These are phyloP conservation scores for Calameuta idolon DNA, from an alignment of 2,888 invertebrate species.

Conservation along the genomic window DNA sequence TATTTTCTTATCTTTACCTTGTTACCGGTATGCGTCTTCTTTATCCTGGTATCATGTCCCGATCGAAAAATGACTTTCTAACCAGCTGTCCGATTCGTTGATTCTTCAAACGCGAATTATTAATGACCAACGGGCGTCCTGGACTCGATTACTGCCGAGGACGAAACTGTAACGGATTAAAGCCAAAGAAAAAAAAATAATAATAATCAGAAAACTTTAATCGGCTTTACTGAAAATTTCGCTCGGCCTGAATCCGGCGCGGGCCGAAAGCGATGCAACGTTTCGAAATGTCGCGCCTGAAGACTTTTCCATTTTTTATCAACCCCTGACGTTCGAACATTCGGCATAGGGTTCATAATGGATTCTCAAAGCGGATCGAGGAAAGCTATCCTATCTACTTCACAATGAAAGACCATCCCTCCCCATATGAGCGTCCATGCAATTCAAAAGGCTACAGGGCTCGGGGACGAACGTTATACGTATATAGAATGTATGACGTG, in stretches of 20 bases:
- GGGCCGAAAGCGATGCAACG: neutral
- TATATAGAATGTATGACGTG: neutral
- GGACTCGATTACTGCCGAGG: neutral
- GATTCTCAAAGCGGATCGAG: neutral
- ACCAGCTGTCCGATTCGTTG: neutral
- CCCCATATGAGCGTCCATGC: neutral
- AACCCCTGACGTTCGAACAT: neutral
- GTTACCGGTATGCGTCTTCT: neutral
- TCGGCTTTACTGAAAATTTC: neutral
- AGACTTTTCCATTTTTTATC: neutral
- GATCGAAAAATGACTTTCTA: neutral
- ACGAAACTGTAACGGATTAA: neutral
- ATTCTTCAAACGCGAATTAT: neutral
- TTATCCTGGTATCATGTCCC: constrained; percentile 5
- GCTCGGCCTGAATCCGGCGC: neutral
- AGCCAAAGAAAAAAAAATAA: neutral
- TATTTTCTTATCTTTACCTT: neutral
- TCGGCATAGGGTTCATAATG: neutral
- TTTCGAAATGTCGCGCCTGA: neutral
- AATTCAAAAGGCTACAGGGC: neutral
- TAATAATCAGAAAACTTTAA: neutral
- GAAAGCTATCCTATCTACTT: neutral
- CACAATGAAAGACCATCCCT: neutral
- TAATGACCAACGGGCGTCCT: neutral
- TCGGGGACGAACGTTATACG: neutral